Base-by-base conservation (phyloP, 2,113 vertebrate species). In the Holacanthus passer region DNA sequence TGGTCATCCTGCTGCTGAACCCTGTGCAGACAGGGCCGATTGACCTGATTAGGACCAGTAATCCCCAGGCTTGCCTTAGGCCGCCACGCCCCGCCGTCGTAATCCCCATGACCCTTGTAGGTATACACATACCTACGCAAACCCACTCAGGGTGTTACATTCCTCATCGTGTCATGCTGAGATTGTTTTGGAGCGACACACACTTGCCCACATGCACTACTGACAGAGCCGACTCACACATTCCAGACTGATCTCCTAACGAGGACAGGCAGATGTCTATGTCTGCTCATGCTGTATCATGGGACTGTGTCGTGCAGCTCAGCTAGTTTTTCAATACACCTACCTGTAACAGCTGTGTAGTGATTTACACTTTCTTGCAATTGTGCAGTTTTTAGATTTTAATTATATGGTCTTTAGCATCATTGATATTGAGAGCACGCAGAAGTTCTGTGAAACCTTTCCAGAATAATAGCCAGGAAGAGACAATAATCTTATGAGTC, bases 31-130 rank as follows among this genome's bases (percentile, higher is more conserved):
- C 86, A 16, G 67, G 76, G 16, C 62, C 7, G 58, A 90, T 85
- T 94, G 92, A 95, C 93, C 94, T 77, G 92, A 87, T 95, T 95
- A 94, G 77, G 63, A 65, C 64, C 64, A 73, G 71, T 95, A 95
- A 95, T 95, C 95, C 89, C 1, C 29, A 72, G 63, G 69, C 48
- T 86, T 70, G 74, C 63, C 69, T 85, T 76, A 86, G 92, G 82
- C 93, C 63, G 48, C 74, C 90, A 83, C 59, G 85, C 88, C 88
- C 79, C 52, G 70, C 16, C 32, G 43, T 79, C 0, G 1, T 95
- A 94, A 94, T 94, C 93, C 88, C 73, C 6, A 48, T 87, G 77
- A 91, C 88, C 90, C 73, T 88, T 78, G 35, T 84, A 90, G 87
- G 91, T 92, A 82, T 78, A 24, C 59, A 50, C 37, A 75, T 31